A percentile compares a stretch with the other conserved stretches of the same genome.
phyloP scores from a whole-genome alignment of 2,797 vertebrate species.

The Spea hammondii region DNA sequence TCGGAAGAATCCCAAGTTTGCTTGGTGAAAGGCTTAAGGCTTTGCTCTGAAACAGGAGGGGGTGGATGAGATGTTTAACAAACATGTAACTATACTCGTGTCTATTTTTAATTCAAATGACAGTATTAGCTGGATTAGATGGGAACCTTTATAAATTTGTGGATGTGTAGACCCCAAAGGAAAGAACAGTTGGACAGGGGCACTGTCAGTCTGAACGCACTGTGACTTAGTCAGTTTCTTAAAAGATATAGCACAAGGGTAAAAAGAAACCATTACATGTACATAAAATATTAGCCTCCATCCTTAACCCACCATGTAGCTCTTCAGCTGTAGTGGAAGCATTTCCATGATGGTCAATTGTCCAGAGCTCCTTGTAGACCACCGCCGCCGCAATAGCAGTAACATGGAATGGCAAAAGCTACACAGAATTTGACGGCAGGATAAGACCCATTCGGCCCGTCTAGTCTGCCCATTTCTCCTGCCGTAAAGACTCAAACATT shows the following conservation, averaged over 20 bases:
- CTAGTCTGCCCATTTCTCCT: too few species aligned
- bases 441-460: too few species aligned
- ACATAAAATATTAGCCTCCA: not conserved
- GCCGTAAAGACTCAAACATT: too few species aligned
- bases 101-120: not conserved
- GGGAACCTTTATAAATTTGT: not conserved
- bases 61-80: not conserved
- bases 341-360: too few species aligned
- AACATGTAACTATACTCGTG: not conserved
- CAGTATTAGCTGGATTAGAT: not conserved
- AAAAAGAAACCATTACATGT: not conserved
- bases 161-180: not conserved
- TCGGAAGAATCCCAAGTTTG: conserved; percentile 11
- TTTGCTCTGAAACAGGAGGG: not conserved
- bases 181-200: not conserved
- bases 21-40: not conserved
- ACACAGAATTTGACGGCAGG: too few species aligned
- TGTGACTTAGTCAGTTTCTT: not conserved
- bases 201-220: not conserved
- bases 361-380: too few species aligned
- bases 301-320: too few species aligned
- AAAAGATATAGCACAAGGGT: not conserved
- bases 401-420: too few species aligned
- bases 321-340: too few species aligned
- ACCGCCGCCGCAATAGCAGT: too few species aligned